Base-by-base conservation (phyloP, 2,797 vertebrate genomes). In the Tenualosa ilisha region DNA sequence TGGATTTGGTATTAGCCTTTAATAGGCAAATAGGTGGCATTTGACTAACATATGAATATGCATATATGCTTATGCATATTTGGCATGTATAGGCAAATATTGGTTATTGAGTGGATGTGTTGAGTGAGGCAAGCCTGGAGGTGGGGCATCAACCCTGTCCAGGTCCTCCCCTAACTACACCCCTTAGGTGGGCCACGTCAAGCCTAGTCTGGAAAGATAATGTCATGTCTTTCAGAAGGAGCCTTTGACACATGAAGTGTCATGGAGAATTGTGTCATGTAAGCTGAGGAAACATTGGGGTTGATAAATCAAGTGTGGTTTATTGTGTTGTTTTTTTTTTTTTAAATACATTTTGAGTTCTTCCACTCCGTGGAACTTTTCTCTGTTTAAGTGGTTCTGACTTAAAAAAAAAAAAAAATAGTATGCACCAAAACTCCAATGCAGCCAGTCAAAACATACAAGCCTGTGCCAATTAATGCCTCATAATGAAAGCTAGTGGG, bases 151-250 rank as follows among this genome's bases (percentile, higher is more conserved):
- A 46, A 46, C 46, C 4, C 7, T 46, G 46, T 46, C 46, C 46
- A 46, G 46, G 46, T 2, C 46, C 46, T 46, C 46, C 46, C 46
- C 46, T 46, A 46, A 4, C 46, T 46, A 46, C 3, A 7, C 46
- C 46, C 7, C 3, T 7, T 4, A 96, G 94, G 96, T 96, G 84
- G 90, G 83, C 15, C 15, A 20, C 15, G 3, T 6, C 20, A 1
- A 22, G 56, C 5, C 56, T 59, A 46, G 46, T 4, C 46, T 46
- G 46, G 46, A 59, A 59, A 22, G 56, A 59, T 22, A 59, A 59
- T 59, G 17, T 20, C 17, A 20, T 20, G 20, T 17, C 54, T 59
- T 20, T 59, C 56, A 59, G 22, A 59, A 59, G 56, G 3, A 59
- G 56, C 22, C 17, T 56, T 15, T 59, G 20, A 22, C 56, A 59